phyloP scores from a whole-genome alignment of 2,888 invertebrate species.

The Agrotis ipsilon region DNA sequence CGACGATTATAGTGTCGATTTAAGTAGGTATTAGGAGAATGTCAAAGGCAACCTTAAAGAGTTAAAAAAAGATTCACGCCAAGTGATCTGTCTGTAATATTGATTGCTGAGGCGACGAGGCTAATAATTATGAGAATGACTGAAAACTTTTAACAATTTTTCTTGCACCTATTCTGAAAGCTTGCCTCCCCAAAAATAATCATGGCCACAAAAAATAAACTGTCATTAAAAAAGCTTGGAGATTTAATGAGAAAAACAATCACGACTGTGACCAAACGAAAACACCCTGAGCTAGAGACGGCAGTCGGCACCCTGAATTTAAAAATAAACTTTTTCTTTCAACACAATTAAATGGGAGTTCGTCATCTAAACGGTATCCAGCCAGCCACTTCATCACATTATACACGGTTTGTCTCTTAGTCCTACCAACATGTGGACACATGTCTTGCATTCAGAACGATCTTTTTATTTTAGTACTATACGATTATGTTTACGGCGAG shows the following conservation, averaged over 20 bases:
- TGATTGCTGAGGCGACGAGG: too few species aligned
- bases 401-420: conserved; percentile 85
- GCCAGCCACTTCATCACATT: conserved; percentile 84
- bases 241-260: conserved; percentile 57
- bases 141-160: not conserved
- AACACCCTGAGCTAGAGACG: conserved; percentile 46
- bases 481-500: conserved; percentile 84
- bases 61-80: not conserved
- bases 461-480: conserved; percentile 85
- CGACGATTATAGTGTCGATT: not conserved
- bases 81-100: not conserved
- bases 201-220: conserved; percentile 14
- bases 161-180: not conserved
- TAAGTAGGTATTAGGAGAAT: not conserved
- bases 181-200: not conserved
- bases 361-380: conserved; percentile 61
- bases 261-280: conserved; percentile 63
- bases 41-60: not conserved
- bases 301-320: conserved; percentile 61
- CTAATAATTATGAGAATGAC: not conserved
- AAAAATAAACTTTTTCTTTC: conserved; percentile 71
- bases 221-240: conserved; percentile 21
- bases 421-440: conserved; percentile 83
- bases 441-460: conserved; percentile 85
- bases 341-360: conserved; percentile 69